Evolutionary conservation across 2,888 invertebrate genomes (phyloP), one percentile per base, ranked within the genome.

Genomic region (Platycnemis pennipes): DNA sequence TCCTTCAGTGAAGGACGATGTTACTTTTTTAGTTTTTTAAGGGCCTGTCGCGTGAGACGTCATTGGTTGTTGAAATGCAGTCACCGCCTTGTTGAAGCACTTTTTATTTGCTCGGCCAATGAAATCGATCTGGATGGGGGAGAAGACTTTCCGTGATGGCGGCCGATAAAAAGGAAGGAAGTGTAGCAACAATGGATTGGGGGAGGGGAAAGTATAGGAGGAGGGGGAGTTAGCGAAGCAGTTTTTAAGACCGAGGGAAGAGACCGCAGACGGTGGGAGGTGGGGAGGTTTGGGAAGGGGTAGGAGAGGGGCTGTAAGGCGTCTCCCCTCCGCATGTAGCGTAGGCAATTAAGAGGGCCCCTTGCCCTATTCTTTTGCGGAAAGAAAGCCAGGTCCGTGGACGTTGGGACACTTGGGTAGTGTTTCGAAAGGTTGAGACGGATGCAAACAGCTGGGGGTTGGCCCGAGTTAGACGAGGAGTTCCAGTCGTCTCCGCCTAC

Each of bases 381-480:
- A 89, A 56, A n/a, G n/a, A 49, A 19, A 77, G 77, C 13, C 8
- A 5, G 77, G 77, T 2, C 63, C 63, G 86, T 44, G 42, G 44
- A 86, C 86, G 26, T 86, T 86, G 86, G 46, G 87, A 87, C 45
- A n/a, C 26, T 44, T 63, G 2, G 8, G 5, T 31, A 37, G 77
- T 37, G 37, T 77, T 77, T 77, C 37, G 77, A 77, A 77, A 77
- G 77, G 44, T 42, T 44, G 26, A 53, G 89, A 7, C 19, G 89
- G 56, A 89, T 89, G 49, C 53, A 53, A 56, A 42, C 91, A 91
- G 91, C 91, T 91, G 91, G 56, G 88, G 91, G 42, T 91, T 44
- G 91, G 56, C 91, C 45, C 45, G 46, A 45, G n/a, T 2, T 3
- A 3, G n/a, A 11, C 1, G 22, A 44, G 87, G 87, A n/a, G 87